These are phyloP conservation scores for Tichodroma muraria DNA, from an alignment of 2,113 vertebrate genomes.

Conservation along the genomic window DNA sequence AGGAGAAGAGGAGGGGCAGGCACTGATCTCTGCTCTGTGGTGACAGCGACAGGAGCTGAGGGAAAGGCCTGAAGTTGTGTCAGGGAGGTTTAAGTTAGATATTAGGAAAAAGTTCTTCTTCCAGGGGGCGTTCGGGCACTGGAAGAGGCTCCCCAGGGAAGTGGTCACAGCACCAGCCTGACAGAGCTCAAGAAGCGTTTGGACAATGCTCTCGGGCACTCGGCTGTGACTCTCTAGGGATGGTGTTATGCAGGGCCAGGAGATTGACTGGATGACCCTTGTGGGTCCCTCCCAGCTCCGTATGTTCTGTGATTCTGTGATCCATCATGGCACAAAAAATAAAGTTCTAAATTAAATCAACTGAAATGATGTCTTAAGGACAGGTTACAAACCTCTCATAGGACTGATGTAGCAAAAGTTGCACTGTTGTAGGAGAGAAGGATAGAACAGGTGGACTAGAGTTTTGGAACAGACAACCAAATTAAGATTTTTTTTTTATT, in stretches of 20 bases:
- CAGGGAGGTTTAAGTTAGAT: background rate
- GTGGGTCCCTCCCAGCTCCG: background rate
- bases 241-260: background rate
- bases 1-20: background rate
- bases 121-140: background rate
- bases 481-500: background rate
- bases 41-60: accelerated
- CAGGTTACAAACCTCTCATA: background rate
- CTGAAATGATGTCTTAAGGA: background rate
- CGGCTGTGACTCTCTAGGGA: background rate
- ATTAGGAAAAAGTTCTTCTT: background rate
- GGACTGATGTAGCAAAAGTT: background rate
- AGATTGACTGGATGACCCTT: background rate
- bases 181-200: no score
- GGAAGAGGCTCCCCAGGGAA: background rate
- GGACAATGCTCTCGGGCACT: background rate
- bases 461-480: background rate
- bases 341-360: background rate
- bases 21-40: background rate
- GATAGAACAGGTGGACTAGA: background rate
- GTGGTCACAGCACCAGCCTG: background rate
- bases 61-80: background rate
- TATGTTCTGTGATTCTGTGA: background rate
- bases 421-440: background rate
- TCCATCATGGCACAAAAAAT: background rate